phyloP scores from a whole-genome alignment of 2,797 vertebrate species.

The Enteromius radiatus region DNA sequence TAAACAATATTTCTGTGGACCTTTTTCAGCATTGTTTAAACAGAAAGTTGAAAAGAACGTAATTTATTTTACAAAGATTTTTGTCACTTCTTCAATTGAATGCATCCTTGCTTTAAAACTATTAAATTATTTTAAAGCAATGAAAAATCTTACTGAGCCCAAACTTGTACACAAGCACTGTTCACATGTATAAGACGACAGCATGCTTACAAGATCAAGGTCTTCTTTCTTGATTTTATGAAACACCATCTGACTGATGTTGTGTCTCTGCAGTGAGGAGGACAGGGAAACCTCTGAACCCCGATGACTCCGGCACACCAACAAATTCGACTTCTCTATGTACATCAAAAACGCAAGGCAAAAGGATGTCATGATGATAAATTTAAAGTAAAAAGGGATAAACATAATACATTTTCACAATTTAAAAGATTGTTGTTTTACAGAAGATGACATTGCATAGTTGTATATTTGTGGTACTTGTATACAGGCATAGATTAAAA shows the following conservation, averaged over 20 bases:
- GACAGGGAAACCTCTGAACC: constrained; percentile 83
- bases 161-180: neutral
- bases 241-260: constrained; percentile 98
- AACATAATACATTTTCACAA: neutral
- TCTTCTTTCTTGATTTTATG: constrained; percentile 98
- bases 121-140: too few relatives aligned
- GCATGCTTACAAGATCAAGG: constrained; percentile 85
- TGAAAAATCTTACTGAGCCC: too few relatives aligned
- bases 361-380: neutral
- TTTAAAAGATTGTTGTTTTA: neutral
- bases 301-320: constrained; percentile 90
- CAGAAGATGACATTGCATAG: neutral
- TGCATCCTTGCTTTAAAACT: too few relatives aligned
- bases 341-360: neutral
- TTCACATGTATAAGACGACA: neutral
- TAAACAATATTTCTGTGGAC: too few relatives aligned
- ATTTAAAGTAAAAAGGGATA: neutral
- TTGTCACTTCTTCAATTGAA: too few relatives aligned
- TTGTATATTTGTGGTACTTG: neutral
- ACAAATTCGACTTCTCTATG: constrained; percentile 93
- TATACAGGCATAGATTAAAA: neutral
- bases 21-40: too few relatives aligned
- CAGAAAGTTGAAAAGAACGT: too few relatives aligned
- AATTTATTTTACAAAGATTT: too few relatives aligned
- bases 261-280: constrained; percentile 86